Evolutionary conservation across 2,888 invertebrate species (phyloP).

Genomic region (Mimumesa dahlbomi): DNA sequence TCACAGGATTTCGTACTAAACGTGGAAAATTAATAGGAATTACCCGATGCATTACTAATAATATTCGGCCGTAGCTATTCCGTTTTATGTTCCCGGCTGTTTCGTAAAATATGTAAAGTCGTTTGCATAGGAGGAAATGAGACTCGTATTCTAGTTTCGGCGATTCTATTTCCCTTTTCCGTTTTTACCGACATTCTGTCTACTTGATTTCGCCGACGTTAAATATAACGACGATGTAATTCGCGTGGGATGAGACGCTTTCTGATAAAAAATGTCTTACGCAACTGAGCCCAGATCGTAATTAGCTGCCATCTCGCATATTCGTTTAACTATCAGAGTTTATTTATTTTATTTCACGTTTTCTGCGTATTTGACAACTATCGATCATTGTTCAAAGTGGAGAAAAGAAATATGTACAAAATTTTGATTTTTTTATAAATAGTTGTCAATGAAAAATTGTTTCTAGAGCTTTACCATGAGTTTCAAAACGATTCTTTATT

Average conservation of each 20-base stretch:
- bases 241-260: not conserved
- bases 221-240: conserved; percentile 6
- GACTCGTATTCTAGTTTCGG: conserved; percentile 18
- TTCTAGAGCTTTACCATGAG: too few species aligned
- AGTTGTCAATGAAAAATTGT: too few species aligned
- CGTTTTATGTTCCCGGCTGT: conserved; percentile 16
- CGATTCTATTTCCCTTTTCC: conserved; percentile 25
- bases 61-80: not conserved
- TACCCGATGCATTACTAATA: conserved; percentile 13
- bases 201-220: conserved; percentile 12
- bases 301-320: not conserved
- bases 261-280: too few species aligned
- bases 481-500: too few species aligned
- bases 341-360: not conserved
- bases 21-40: conserved; percentile 3
- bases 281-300: conserved; percentile 1
- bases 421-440: too few species aligned
- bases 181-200: conserved; percentile 9
- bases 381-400: too few species aligned
- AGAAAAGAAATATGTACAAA: too few species aligned
- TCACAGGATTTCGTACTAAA: conserved; percentile 6
- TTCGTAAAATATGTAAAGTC: conserved; percentile 20
- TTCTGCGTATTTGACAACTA: too few species aligned
- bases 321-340: too few species aligned
- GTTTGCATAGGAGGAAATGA: conserved; percentile 23